phyloP scores from a whole-genome alignment of 2,888 invertebrate genomes.

The Loripinus fragilis region DNA sequence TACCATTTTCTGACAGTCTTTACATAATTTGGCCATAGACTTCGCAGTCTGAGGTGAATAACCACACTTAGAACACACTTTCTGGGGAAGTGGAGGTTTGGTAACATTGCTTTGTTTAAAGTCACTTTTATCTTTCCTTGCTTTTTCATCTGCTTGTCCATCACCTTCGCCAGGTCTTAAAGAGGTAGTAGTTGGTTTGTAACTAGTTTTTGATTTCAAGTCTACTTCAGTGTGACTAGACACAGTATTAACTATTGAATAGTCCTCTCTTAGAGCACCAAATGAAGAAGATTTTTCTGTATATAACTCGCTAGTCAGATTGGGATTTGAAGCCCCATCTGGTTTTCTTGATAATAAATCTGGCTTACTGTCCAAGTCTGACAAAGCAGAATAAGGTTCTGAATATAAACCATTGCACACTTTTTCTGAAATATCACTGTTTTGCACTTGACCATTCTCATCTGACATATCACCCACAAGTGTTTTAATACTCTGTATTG shows the following conservation, averaged over 20 bases:
- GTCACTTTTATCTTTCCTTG: constrained; percentile 49
- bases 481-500: constrained; percentile 67
- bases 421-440: constrained; percentile 29
- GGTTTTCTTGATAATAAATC: constrained; percentile 85
- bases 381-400: constrained; percentile 24
- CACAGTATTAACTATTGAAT: constrained; percentile 53
- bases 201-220: constrained; percentile 35
- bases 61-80: constrained; percentile 64
- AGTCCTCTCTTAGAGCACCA: constrained; percentile 55
- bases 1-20: constrained; percentile 63
- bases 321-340: constrained; percentile 96
- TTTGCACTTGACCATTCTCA: constrained; percentile 32
- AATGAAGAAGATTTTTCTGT: constrained; percentile 50
- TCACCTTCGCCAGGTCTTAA: constrained; percentile 48
- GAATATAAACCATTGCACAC: constrained; percentile 46
- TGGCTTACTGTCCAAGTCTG: constrained; percentile 47
- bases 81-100: constrained; percentile 75
- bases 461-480: constrained; percentile 48
- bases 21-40: constrained; percentile 58
- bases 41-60: constrained; percentile 60
- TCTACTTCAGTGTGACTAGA: constrained; percentile 58
- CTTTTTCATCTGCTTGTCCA: constrained; percentile 54
- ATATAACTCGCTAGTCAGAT: constrained; percentile 85
- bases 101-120: constrained; percentile 42
- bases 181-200: constrained; percentile 45